These are phyloP conservation scores for Corythoichthys haematopterus DNA, from an alignment of 2,113 vertebrate species.

Conservation along the genomic window DNA sequence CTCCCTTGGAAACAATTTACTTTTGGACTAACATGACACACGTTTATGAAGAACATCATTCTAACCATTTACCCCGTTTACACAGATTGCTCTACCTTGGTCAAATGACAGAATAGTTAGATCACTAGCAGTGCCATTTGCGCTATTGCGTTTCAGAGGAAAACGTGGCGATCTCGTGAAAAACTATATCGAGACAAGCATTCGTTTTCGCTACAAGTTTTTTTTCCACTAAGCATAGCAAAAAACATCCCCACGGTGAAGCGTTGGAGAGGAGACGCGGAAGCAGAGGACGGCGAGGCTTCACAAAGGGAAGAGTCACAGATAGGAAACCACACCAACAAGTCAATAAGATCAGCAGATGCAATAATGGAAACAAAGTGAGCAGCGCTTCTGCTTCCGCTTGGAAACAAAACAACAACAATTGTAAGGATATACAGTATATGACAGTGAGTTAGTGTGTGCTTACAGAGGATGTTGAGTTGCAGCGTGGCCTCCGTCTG, in stretches of 20 bases:
- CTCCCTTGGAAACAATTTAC: background rate
- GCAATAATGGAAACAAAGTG: constrained; percentile 52
- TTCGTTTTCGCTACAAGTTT: background rate
- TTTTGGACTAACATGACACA: background rate
- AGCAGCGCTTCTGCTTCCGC: constrained; percentile 30
- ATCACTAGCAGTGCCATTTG: background rate
- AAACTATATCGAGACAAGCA: background rate
- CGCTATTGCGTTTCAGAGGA: background rate
- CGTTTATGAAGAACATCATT: too few species aligned
- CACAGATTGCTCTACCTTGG: background rate
- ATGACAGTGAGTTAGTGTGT: constrained; percentile 9
- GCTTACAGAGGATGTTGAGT: constrained; percentile 93
- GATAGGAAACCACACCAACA: constrained; percentile 55
- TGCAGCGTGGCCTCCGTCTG: constrained; percentile 82
- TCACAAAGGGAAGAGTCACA: constrained; percentile 63
- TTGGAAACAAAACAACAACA: constrained; percentile 35
- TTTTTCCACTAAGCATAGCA: background rate
- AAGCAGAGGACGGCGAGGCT: constrained; percentile 48
- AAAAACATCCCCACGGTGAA: constrained; percentile 23
- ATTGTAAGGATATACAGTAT: constrained; percentile 23
- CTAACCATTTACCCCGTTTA: background rate
- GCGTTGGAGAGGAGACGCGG: constrained; percentile 24
- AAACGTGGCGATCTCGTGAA: background rate
- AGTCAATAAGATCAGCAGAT: constrained; percentile 58
- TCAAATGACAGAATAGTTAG: background rate